These are phyloP conservation scores for Brachypodius melanocephalos DNA, from an alignment of 2,113 vertebrate genomes.

Conservation along the genomic window DNA sequence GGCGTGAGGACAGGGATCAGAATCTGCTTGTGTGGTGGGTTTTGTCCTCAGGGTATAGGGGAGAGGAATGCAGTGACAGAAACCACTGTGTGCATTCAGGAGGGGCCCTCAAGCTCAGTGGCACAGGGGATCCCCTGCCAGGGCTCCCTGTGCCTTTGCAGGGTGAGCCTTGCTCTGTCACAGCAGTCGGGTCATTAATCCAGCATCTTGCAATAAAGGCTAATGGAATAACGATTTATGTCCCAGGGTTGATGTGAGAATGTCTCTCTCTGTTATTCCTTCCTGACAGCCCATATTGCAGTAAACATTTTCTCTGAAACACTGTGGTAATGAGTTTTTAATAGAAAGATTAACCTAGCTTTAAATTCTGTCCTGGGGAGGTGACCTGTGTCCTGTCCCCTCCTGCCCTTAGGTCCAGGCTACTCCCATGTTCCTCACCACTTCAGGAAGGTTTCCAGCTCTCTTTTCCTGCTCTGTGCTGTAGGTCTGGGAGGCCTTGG, in stretches of 20 bases:
- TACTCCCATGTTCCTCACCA: fast-evolving
- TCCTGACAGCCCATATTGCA: conserved; percentile 62
- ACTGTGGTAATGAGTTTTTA: conserved; percentile 29
- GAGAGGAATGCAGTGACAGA: neutral
- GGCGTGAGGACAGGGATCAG: fast-evolving
- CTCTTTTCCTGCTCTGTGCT: neutral
- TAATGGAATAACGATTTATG: conserved; percentile 74
- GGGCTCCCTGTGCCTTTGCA: neutral
- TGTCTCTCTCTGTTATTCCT: conserved; percentile 65
- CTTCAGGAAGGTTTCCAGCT: neutral
- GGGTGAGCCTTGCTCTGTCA: neutral
- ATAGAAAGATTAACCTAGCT: conserved; percentile 28
- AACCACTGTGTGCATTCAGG: fast-evolving
- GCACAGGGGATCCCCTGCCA: neutral
- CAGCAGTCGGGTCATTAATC: conserved; percentile 34
- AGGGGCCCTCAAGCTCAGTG: neutral
- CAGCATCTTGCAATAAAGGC: conserved; percentile 69
- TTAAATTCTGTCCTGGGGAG: neutral
- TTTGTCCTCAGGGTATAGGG: neutral
- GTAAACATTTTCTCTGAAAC: conserved; percentile 32
- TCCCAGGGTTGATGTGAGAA: conserved; percentile 69
- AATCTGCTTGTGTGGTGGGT: neutral
- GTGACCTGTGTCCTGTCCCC: neutral
- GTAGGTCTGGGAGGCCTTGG: fast-evolving
- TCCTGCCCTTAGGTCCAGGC: neutral